A percentile compares a stretch with the other conserved stretches of the same genome.
phyloP scores from a whole-genome alignment of 2,113 vertebrate species.

The Menura novaehollandiae region DNA sequence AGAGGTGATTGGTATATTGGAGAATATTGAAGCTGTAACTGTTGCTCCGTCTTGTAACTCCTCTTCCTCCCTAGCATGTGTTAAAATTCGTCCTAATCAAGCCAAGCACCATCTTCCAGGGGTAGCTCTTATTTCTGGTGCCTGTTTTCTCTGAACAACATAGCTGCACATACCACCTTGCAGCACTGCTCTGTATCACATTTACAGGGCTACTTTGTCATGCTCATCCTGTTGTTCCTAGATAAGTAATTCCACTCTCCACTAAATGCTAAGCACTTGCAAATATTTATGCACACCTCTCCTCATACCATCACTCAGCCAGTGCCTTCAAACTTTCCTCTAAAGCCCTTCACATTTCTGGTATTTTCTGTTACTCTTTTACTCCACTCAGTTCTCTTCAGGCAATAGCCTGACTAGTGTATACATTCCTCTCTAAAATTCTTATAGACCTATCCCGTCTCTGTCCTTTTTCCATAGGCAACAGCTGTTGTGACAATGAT shows the following conservation, averaged over 20 bases:
- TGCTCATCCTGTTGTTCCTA: not conserved
- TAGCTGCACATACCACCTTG: not conserved
- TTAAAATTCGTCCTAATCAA: not conserved
- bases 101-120: not conserved
- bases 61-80: not conserved
- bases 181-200: not conserved
- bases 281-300: not conserved
- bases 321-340: not conserved
- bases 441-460: not conserved
- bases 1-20: not conserved
- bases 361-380: not conserved
- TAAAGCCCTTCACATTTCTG: not conserved
- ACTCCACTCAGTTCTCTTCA: not conserved
- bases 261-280: not conserved
- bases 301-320: not conserved
- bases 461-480: not conserved
- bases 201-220: not conserved
- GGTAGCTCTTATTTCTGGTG: not conserved
- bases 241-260: constrained; percentile 25
- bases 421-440: not conserved
- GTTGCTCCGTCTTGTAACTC: not conserved
- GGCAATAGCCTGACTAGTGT: not conserved
- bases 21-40: not conserved
- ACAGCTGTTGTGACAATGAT: not conserved
- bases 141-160: not conserved